phyloP scores from a whole-genome alignment of 2,888 invertebrate genomes.

The Coleophora flavipennella region DNA sequence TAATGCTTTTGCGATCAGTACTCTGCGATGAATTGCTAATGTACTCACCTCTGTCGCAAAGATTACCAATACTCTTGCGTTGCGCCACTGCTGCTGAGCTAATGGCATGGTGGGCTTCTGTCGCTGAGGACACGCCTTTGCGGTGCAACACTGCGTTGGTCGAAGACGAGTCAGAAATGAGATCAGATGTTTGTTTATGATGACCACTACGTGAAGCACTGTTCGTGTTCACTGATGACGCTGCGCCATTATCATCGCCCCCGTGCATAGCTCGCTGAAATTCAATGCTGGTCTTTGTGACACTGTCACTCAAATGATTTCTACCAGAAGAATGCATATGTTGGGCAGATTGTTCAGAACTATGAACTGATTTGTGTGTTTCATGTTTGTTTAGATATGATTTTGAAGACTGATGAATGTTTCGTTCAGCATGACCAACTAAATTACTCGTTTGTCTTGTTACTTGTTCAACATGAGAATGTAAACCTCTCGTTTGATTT shows the following conservation, averaged over 20 bases:
- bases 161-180: slow-evolving; percentile 82
- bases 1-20: slow-evolving; percentile 82
- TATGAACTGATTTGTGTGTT: slow-evolving; percentile 15
- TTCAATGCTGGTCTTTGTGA: slow-evolving; percentile 67
- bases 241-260: slow-evolving; percentile 27
- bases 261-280: slow-evolving; percentile 69
- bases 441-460: not conserved
- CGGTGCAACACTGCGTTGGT: slow-evolving; percentile 85
- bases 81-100: slow-evolving; percentile 84
- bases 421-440: slow-evolving; percentile 10
- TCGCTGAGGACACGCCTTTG: slow-evolving; percentile 77
- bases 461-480: not conserved
- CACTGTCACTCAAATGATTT: slow-evolving; percentile 57
- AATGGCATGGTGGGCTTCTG: slow-evolving; percentile 81
- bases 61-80: slow-evolving; percentile 84
- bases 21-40: slow-evolving; percentile 77
- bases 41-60: slow-evolving; percentile 81
- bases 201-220: slow-evolving; percentile 53
- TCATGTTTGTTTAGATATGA: slow-evolving; percentile 10
- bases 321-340: slow-evolving; percentile 43
- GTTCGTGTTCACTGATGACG: slow-evolving; percentile 24
- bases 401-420: slow-evolving; percentile 4
- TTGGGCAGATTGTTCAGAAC: slow-evolving; percentile 26
- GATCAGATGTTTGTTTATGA: slow-evolving; percentile 82
- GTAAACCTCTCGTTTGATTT: slow-evolving; percentile 1